Percentiles rank a stretch among this genome's conserved stretches.
phyloP scores from a whole-genome alignment of 2,113 vertebrate genomes.

The Ailuropoda melanoleuca region DNA sequence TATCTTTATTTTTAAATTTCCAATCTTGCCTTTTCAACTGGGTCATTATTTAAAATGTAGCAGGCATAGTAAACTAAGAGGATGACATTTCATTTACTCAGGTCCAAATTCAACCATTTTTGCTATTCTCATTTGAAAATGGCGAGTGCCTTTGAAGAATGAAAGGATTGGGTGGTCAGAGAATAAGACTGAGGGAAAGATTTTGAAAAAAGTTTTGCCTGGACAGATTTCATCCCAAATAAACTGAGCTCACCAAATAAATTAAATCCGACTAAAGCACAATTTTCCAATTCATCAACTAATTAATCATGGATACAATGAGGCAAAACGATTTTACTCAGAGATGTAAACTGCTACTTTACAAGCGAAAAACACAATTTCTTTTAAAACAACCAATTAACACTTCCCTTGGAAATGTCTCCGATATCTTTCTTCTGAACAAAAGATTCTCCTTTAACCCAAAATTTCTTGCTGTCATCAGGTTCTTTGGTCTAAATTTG shows the following conservation, averaged over 20 bases:
- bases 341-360: neutral
- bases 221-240: neutral
- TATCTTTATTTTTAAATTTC: conserved; percentile 6
- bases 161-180: neutral
- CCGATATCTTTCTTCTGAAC: neutral
- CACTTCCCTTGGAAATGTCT: neutral
- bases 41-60: conserved; percentile 21
- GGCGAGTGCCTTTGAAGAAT: neutral
- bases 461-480: neutral
- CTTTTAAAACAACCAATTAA: neutral
- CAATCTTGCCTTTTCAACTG: neutral
- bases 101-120: neutral
- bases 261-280: neutral
- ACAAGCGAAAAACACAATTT: neutral
- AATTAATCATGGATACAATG: conserved; percentile 24
- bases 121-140: neutral
- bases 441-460: neutral
- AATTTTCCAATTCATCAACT: neutral
- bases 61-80: neutral
- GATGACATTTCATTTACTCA: conserved; percentile 4
- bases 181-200: neutral
- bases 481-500: neutral
- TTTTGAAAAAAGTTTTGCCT: neutral
- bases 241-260: conserved; percentile 1
- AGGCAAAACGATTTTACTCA: neutral